phyloP scores from a whole-genome alignment of 1,140 invertebrate species.

The Drosophila parvula region DNA sequence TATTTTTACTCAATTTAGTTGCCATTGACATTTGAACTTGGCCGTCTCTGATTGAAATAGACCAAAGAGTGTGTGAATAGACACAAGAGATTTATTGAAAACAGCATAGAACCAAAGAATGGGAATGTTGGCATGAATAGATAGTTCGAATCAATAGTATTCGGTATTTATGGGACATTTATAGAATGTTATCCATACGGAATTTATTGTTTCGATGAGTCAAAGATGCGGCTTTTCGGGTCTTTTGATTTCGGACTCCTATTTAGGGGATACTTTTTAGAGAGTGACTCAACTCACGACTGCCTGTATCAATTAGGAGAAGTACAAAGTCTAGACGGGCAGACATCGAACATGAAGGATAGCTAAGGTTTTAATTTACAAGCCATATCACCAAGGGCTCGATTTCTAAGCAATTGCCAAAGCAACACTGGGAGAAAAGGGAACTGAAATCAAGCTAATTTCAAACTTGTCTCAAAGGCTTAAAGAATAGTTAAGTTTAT shows the following conservation, averaged over 20 bases:
- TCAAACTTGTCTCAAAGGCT: background rate
- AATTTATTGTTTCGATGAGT: conserved; percentile 43
- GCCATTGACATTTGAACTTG: conserved; percentile 82
- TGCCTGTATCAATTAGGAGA: conserved; percentile 28
- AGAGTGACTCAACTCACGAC: conserved; percentile 40
- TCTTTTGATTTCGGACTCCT: conserved; percentile 20
- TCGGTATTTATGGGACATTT: conserved; percentile 13
- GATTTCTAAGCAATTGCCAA: conserved; percentile 7
- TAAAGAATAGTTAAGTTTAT: no score
- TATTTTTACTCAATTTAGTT: conserved; percentile 66
- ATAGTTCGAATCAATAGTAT: conserved; percentile 35
- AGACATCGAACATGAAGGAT: conserved; percentile 18
- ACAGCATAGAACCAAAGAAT: conserved; percentile 9
- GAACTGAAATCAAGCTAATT: background rate
- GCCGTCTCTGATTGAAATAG: conserved; percentile 54
- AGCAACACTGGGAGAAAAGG: background rate
- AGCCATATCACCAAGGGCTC: conserved; percentile 3
- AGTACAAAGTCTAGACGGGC: conserved; percentile 34
- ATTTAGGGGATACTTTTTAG: conserved; percentile 4
- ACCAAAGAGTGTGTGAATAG: conserved; percentile 39
- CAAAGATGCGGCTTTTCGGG: conserved; percentile 33
- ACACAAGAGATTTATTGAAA: conserved; percentile 46
- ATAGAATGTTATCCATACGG: conserved; percentile 11
- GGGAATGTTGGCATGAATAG: conserved; percentile 23
- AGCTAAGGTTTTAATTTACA: conserved; percentile 28